These are phyloP conservation scores for Drosophila putrida DNA, from an alignment of 2,888 invertebrate genomes.

Conservation along the genomic window DNA sequence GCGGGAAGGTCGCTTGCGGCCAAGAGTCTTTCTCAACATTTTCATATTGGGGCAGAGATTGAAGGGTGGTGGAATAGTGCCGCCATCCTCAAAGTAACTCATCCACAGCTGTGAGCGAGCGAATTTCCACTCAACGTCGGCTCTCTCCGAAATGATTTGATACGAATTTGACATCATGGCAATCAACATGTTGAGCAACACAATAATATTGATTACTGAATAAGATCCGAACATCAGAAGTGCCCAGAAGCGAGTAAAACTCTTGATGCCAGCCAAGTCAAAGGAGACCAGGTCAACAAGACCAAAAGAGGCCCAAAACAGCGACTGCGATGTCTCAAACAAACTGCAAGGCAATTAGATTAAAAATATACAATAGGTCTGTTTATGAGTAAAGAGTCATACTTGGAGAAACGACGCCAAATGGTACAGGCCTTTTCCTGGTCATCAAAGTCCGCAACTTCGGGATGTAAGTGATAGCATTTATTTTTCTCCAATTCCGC, in stretches of 20 bases:
- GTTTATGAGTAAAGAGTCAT: conserved; percentile 65
- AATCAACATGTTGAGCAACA: conserved; percentile 98
- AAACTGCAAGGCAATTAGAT: conserved; percentile 88
- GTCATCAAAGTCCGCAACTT: conserved; percentile 93
- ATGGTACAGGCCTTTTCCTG: conserved; percentile 93
- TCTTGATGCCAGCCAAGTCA: conserved; percentile 97
- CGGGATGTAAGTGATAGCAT: conserved; percentile 91
- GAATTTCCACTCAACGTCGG: conserved; percentile 99
- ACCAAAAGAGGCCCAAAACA: conserved; percentile 99
- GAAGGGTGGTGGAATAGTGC: conserved; percentile 97
- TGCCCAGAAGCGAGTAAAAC: conserved; percentile 98
- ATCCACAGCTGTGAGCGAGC: conserved; percentile 98
- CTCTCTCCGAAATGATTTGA: conserved; percentile 97
- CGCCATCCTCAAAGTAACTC: conserved; percentile 97
- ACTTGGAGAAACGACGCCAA: conserved; percentile 96
- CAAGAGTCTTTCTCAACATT: conserved; percentile 87
- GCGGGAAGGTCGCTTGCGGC: conserved; percentile 85
- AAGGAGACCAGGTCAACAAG: conserved; percentile 97
- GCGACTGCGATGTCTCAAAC: conserved; percentile 98
- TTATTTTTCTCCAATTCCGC: conserved; percentile 95
- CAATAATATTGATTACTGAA: conserved; percentile 98
- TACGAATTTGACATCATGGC: conserved; percentile 99
- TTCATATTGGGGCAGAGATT: conserved; percentile 96
- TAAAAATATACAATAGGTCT: neutral
- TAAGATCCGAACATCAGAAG: conserved; percentile 99